These are phyloP conservation scores for Leuciscus idus DNA, from an alignment of 2,113 vertebrate species.

Conservation along the genomic window DNA sequence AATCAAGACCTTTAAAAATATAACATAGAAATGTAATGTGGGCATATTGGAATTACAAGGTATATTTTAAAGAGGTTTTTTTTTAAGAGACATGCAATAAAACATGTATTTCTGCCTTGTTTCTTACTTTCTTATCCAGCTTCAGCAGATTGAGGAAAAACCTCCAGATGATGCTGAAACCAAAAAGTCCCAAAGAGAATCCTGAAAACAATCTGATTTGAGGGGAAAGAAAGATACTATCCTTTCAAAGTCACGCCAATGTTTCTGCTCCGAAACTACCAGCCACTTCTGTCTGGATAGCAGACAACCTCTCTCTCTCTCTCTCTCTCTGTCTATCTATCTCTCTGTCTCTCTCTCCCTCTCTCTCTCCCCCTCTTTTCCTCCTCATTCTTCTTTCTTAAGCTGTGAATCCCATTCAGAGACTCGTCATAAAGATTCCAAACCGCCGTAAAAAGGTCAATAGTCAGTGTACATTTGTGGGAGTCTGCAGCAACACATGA, in stretches of 20 bases:
- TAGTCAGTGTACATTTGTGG: slow-evolving; percentile 68
- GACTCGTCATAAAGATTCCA: slow-evolving; percentile 79
- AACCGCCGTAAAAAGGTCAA: slow-evolving; percentile 76
- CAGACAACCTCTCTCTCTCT: slow-evolving; percentile 6
- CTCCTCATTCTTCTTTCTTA: slow-evolving; percentile 52
- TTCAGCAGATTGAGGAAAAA: background rate
- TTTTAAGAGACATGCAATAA: background rate
- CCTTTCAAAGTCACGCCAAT: slow-evolving; percentile 25
- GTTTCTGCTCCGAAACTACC: slow-evolving; percentile 25
- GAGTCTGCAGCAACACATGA: slow-evolving; percentile 70
- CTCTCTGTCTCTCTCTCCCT: background rate
- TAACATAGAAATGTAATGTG: background rate
- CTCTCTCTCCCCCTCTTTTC: background rate
- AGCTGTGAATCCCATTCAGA: slow-evolving; percentile 67
- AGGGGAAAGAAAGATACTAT: slow-evolving; percentile 17
- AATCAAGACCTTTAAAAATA: background rate
- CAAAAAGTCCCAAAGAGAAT: slow-evolving; percentile 7
- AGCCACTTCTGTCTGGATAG: slow-evolving; percentile 45
- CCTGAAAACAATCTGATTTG: slow-evolving; percentile 11
- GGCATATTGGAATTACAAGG: background rate
- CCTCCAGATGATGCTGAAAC: slow-evolving; percentile 34
- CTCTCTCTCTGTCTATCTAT: background rate
- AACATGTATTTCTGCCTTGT: background rate
- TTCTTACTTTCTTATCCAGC: slow-evolving; percentile 18
- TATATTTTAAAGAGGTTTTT: background rate